Base-by-base conservation (phyloP, 2,888 invertebrate species). In the Brenthis hecate region DNA sequence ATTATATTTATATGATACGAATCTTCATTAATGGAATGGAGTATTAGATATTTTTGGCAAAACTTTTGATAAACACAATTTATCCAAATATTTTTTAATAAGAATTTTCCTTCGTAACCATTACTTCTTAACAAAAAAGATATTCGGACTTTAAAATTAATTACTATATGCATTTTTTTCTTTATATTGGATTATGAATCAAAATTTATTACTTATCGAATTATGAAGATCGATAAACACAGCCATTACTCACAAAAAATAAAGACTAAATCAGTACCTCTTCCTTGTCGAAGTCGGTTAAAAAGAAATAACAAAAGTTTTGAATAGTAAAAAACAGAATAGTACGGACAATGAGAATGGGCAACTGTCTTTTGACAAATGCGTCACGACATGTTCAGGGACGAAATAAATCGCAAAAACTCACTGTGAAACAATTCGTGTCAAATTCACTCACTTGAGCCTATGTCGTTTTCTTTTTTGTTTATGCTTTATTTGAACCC, bases 401-500 rank as follows among this genome's bases (percentile, higher is more conserved):
- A 57, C 53, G 61, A 67, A 67, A 63, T 68, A 74, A 68, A 74
- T 79, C 56, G 70, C 72, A 71, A 68, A 65, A 71, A 67, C 65
- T 70, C 28, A 60, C 56, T 55, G 65, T 51, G 66, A 71, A 76
- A 78, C 77, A 78, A 76, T 75, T 68, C 74, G 66, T 72, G 75
- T 76, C 76, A 75, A 76, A 74, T 73, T 75, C 77, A 76, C 74
- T 76, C 72, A 74, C 70, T 75, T 71, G 73, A 63, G 70, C 63
- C 67, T 73, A 68, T 72, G 70, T 73, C 71, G 67, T 70, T 78
- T 75, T 74, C 72, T 77, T 76, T 80, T 84, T 83, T 83, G 80
- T 81, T 83, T 83, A 81, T 73, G 62, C 72, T 75, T 73, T 74
- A 74, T 77, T 73, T 83, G 80, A 83, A 80, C 84, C 82, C 84